Base-by-base conservation (phyloP, 2,113 vertebrate species). In the Struthio camelus region DNA sequence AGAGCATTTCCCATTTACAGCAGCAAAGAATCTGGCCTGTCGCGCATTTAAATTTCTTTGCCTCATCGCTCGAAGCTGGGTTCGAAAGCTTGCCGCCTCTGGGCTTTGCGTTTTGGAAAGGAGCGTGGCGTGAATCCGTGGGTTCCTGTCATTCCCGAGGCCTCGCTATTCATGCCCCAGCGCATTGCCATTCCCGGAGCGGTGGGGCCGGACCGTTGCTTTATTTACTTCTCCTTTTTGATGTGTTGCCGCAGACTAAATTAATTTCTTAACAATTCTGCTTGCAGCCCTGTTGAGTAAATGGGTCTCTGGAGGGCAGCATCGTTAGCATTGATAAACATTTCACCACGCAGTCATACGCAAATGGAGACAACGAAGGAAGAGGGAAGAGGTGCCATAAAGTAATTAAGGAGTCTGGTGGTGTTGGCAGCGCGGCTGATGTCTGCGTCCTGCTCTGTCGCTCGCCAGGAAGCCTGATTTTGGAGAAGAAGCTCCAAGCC, bases 351-450 rank as follows among this genome's bases (percentile, higher is more conserved):
- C 0, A 69, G 50, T 90, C 2, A 0, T 14, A 59, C 81, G 53
- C 85, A 90, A 67, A 76, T 51, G 70, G 81, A 51, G 58, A 38
- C 1, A 59, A 69, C 76, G 50, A 14, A 38, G 86, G 89, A 91
- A 61, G 80, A 93, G 85, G 42, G 50, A 15, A 85, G 51, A 61
- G 79, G 27, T 30, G 30, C 46, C 2, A 4, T 72, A 12, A 14
- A 69, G 62, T 92, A 69, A 94, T 88, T 92, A 87, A 89, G 53
- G 93, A 95, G 75, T 54, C 92, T 73, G 27, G 69, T 87, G 93
- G 87, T 94, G 93, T 87, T 59, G 73, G 81, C 86, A 95, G 80
- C 92, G 85, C 87, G 84, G 82, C 96, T 96, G 24, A 80, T 90
- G 59, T 73, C 85, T 36, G 50, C 6, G 80, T 94, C 88, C 73